A percentile compares a stretch with the other conserved stretches of the same genome.
phyloP scores from a whole-genome alignment of 1,140 invertebrate species.

The Yoshiicerus persimilis region DNA sequence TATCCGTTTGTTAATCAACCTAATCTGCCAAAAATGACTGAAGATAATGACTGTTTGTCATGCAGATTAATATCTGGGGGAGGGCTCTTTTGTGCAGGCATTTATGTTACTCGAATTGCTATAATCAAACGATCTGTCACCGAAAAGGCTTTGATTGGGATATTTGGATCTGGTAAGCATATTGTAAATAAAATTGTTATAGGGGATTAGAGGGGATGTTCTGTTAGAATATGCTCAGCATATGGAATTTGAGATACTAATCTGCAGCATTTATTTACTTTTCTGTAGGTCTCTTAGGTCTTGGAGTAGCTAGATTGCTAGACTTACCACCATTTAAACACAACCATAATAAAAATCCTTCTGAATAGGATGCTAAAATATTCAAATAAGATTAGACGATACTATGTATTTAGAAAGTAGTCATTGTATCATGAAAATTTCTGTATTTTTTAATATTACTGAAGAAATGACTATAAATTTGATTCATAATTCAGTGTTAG shows the following conservation, averaged over 20 bases:
- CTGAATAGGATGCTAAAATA: neutral
- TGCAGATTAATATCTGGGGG: constrained; percentile 55
- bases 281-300: neutral
- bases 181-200: neutral
- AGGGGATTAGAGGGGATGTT: neutral
- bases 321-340: neutral
- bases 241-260: no score
- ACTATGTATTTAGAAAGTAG: neutral
- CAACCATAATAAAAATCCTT: neutral
- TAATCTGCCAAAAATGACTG: neutral
- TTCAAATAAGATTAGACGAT: neutral
- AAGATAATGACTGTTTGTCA: constrained; percentile 51
- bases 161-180: neutral
- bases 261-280: neutral
- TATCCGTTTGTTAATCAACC: no score
- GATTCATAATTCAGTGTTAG: neutral
- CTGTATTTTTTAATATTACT: neutral
- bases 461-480: constrained; percentile 50
- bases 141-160: neutral
- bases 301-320: neutral
- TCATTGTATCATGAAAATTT: neutral
- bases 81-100: constrained; percentile 54
- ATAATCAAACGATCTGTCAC: no score
- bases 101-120: constrained; percentile 50
- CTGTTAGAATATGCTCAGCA: no score